Evolutionary conservation across 2,797 vertebrate genomes (phyloP).

Genomic region (Bovichtus variegatus): DNA sequence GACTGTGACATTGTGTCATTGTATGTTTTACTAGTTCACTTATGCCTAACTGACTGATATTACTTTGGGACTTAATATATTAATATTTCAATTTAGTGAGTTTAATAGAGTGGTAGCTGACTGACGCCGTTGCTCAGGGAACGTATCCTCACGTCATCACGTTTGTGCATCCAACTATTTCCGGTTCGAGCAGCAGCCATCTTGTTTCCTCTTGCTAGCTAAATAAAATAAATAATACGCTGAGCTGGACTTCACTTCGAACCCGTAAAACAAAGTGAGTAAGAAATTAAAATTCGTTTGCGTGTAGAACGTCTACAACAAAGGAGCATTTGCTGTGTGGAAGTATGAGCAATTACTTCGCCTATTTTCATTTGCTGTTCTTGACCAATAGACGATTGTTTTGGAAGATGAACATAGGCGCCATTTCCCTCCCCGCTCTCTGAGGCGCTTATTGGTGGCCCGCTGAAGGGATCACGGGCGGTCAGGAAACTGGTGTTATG

Average conservation of each 20-base stretch:
- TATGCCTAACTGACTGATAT: background rate
- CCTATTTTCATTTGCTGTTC: conserved; percentile 83
- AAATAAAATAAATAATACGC: conserved; percentile 89
- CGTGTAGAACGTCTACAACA: conserved; percentile 7
- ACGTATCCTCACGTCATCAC: conserved; percentile 55
- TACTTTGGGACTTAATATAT: background rate
- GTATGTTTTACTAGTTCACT: background rate
- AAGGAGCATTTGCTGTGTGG: conserved; percentile 27
- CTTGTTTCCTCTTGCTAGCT: conserved; percentile 88
- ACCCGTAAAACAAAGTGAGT: conserved; percentile 85
- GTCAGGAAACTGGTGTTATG: conserved; percentile 74
- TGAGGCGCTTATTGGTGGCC: conserved; percentile 91
- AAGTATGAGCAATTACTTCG: conserved; percentile 57
- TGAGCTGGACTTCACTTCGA: conserved; percentile 83
- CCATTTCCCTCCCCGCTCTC: conserved; percentile 91
- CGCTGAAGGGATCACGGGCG: conserved; percentile 84
- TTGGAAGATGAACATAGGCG: conserved; percentile 90
- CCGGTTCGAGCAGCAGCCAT: conserved; percentile 87
- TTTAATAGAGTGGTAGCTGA: background rate
- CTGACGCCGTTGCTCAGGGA: background rate
- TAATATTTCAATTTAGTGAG: background rate
- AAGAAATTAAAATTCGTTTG: conserved; percentile 52
- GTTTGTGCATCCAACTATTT: conserved; percentile 67
- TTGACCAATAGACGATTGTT: conserved; percentile 90
- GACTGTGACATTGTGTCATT: background rate